Evolutionary conservation across 1,140 invertebrate genomes (phyloP).

Genomic region (Elysia chlorotica): DNA sequence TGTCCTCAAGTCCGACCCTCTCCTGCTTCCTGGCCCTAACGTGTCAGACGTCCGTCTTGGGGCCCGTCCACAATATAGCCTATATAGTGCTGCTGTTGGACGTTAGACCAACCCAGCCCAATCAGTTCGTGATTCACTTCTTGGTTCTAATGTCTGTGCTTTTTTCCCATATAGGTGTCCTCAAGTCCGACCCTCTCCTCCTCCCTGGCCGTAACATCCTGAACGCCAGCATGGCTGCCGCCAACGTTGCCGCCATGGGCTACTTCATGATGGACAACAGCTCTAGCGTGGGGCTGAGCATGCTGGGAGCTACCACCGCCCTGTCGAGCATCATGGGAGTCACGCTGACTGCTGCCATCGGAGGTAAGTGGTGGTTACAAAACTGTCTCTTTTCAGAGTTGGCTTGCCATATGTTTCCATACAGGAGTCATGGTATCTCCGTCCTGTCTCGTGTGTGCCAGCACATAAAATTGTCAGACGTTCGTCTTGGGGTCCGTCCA

Average conservation of each 20-base stretch:
- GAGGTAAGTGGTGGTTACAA: slow-evolving; percentile 67
- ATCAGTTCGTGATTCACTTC: too few relatives aligned
- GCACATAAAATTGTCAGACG: too few relatives aligned
- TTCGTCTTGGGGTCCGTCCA: too few relatives aligned
- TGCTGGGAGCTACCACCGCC: slow-evolving; percentile 75
- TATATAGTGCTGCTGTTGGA: too few relatives aligned
- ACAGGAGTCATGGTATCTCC: neutral
- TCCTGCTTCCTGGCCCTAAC: too few relatives aligned
- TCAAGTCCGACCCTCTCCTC: slow-evolving; percentile 79
- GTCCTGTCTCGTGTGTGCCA: neutral
- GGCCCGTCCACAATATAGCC: too few relatives aligned
- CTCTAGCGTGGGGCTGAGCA: slow-evolving; percentile 69
- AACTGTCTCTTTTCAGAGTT: too few relatives aligned
- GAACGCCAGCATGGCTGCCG: slow-evolving; percentile 73
- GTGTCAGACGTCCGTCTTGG: too few relatives aligned
- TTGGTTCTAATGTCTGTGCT: too few relatives aligned
- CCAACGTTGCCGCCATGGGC: slow-evolving; percentile 75
- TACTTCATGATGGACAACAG: slow-evolving; percentile 72
- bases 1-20: too few relatives aligned
- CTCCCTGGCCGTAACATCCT: slow-evolving; percentile 82
- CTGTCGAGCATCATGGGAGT: slow-evolving; percentile 81
- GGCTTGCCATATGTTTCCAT: too few relatives aligned
- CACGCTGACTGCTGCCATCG: slow-evolving; percentile 86
- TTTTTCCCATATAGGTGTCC: slow-evolving; percentile 70
- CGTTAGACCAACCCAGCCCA: too few relatives aligned